Base-by-base conservation (phyloP, 2,797 vertebrate species). In the Pelobates cultripes region DNA sequence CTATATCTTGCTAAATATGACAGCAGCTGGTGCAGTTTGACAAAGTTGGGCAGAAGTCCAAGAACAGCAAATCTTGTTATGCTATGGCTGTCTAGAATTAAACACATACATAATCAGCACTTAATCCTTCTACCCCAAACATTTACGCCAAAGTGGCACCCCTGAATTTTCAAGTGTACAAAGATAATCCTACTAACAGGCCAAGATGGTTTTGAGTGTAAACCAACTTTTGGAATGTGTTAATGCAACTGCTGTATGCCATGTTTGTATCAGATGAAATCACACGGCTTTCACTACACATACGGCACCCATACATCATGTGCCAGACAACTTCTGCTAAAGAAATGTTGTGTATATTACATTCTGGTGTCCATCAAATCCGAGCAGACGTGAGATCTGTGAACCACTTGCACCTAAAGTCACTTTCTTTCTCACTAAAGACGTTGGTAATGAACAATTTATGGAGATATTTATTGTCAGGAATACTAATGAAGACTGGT, bases 61-160 rank as follows among this genome's bases (percentile, higher is more conserved):
- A 84, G 82, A 79, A 84, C 82, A 84, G 73, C 72, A 84, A 84
- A 84, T 84, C 72, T 76, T 79, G 82, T 84, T 84, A 84, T 79
- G 72, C 66, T 84, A 79, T 79, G 51, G 72, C 66, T 79, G 77
- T 71, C 82, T 73, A 14, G 57, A 71, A 76, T 71, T 43, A 76
- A 70, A 68, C 77, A 79, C 82, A 84, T 79, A 75, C 68, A 84
- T 79, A 71, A 75, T 67, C 77, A 72, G 40, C 43, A 70, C 77
- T 64, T 84, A 84, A 84, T 84, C 77, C 82, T 45, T 66, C 44
- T 84, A 43, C 82, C 82, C 81, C 44, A 84, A 79, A 84, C 77
- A 84, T 84, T 84, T 79, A 84, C 53, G 41, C 71, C 72, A 78
- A 43, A 43, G 53, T 79, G 82, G 77, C 82, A 84, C 82, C 72